These are phyloP conservation scores for Dendrocincla fuliginosa DNA, from an alignment of 2,797 vertebrate species.

Conservation along the genomic window DNA sequence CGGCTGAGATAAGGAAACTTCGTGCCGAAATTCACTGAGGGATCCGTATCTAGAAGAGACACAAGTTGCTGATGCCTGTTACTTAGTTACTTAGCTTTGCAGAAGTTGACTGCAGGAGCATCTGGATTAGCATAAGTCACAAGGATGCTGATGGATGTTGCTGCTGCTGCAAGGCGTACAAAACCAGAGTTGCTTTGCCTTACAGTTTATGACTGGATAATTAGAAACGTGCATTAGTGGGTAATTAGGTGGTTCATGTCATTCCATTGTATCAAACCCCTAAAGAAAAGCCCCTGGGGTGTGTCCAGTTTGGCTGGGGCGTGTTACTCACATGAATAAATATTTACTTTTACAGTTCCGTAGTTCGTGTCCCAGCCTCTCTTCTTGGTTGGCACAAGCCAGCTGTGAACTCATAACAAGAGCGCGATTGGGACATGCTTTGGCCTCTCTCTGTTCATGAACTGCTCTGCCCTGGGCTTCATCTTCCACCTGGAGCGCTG, in stretches of 20 bases:
- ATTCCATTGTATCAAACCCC: background rate
- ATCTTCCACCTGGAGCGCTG: fast-evolving
- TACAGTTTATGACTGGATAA: background rate
- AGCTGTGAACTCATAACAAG: background rate
- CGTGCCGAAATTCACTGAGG: background rate
- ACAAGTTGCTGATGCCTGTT: background rate
- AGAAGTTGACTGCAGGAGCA: background rate
- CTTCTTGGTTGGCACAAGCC: background rate
- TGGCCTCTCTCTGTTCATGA: background rate
- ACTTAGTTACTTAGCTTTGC: background rate
- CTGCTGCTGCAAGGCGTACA: background rate
- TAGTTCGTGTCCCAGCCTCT: background rate
- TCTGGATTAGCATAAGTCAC: background rate
- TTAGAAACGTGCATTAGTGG: background rate
- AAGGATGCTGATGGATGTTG: background rate
- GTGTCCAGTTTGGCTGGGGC: background rate
- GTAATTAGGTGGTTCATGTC: background rate
- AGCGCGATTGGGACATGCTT: fast-evolving
- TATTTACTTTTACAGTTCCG: background rate
- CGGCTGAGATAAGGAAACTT: background rate
- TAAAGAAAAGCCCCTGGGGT: background rate
- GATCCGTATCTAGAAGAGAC: background rate
- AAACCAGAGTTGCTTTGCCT: background rate
- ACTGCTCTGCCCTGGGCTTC: background rate
- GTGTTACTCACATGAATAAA: background rate